Percentiles rank a stretch among this genome's conserved stretches.
Conservation (phyloP, 2,888 invertebrate species). For the Drosophila flavopinicola region DNA sequence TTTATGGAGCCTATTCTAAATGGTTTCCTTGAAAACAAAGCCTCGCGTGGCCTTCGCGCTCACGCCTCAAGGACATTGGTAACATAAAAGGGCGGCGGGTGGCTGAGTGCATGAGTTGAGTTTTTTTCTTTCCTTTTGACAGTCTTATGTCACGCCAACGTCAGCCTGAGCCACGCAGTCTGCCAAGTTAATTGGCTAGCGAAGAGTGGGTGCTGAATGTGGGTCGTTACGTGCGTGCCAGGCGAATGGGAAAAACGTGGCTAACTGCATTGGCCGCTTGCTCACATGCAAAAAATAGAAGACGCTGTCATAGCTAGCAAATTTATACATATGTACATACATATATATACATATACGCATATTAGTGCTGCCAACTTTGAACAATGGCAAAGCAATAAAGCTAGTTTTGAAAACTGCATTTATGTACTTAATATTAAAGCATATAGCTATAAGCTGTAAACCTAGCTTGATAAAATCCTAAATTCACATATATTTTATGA, state of each 20-base stretch:
- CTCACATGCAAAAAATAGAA: slow-evolving; percentile 47
- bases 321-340: slow-evolving; percentile 1
- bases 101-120: slow-evolving; percentile 5
- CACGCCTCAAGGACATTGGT: slow-evolving; percentile 58
- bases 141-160: slow-evolving; percentile 45
- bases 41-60: slow-evolving; percentile 41
- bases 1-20: slow-evolving; percentile 19
- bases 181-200: slow-evolving; percentile 63
- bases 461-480: too few relatives aligned
- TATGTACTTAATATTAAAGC: too few relatives aligned
- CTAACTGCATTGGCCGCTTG: slow-evolving; percentile 41
- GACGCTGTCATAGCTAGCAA: slow-evolving; percentile 28
- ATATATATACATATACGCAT: background rate
- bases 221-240: slow-evolving; percentile 54
- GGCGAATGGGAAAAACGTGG: slow-evolving; percentile 54
- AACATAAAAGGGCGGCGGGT: slow-evolving; percentile 29
- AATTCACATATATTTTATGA: too few relatives aligned
- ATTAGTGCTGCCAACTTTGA: background rate
- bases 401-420: too few relatives aligned
- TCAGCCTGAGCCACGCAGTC: slow-evolving; percentile 60
- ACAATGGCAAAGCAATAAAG: too few relatives aligned
- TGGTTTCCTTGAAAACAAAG: slow-evolving; percentile 33
- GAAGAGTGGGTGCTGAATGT: slow-evolving; percentile 41
- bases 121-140: slow-evolving; percentile 1
- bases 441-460: too few relatives aligned